Base-by-base conservation (phyloP, 2,113 vertebrate species). In the Leucopsar rothschildi region DNA sequence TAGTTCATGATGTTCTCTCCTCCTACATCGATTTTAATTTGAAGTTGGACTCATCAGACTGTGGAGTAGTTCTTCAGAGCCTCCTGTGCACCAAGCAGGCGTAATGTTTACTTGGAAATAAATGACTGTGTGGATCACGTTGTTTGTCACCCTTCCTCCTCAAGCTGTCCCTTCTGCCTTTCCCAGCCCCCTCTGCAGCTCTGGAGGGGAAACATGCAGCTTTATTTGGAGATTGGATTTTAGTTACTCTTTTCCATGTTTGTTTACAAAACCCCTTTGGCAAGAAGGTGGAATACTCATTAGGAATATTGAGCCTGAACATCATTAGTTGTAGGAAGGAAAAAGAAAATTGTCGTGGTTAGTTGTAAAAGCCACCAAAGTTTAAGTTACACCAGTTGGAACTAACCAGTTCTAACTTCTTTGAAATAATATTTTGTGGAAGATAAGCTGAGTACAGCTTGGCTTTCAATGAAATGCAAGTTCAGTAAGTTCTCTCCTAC, bases 21-120 rank as follows among this genome's bases (percentile, higher is more conserved):
- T 96, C 92, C 78, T 95, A 69, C 86, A 22, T 28, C 63, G 90
- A 89, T 90, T 97, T 97, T 96, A 93, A 66, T 95, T 97, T 97
- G 92, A 83, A 94, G 70, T 86, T 93, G 87, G 82, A 90, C 94
- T 89, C 92, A 31, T 86, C 88, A 85, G 91, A 59, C 75, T 88
- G 59, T 82, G 72, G 92, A 95, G 77, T 72, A 75, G 95, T 95
- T 98, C 95, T 96, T 97, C 88, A 95, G 42, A 96, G 84, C 47
- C 52, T 92, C 59, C 71, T 94, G 86, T 92, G 73, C 96, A 92
- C 79, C 88, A 87, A 39, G 90, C 90, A 82, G 84, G 65, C 33
- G 2, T 57, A 23, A 80, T 75, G 68, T 95, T 97, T 88, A 69
- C 90, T 92, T 86, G 92, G 63, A 66, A 72, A 55, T 47, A 90